Evolutionary conservation across 2,888 invertebrate species (phyloP), one percentile per base, ranked within the genome.

Genomic region (Syrphus vitripennis): DNA sequence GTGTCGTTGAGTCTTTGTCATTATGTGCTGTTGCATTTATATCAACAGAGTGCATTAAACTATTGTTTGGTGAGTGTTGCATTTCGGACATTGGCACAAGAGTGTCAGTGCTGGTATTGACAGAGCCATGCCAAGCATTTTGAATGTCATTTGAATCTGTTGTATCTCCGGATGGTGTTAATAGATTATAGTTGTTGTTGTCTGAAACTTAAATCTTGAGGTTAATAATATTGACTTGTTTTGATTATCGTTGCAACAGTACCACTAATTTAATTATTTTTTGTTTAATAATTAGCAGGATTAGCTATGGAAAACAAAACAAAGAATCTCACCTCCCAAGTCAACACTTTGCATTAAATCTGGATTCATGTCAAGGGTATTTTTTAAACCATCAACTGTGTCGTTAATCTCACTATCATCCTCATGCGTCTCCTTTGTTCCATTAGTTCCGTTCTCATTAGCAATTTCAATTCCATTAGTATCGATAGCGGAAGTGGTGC

Each of bases 21-120:
- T 59, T 65, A n/a, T n/a, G n/a, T n/a, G n/a, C n/a, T 78, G 19
- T 53, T 61, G 55, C 26, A 19, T 53, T 59, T 16, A 12, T 55
- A 42, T 77, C 71, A 53, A 26, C 16, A 61, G 29, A 14, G 12
- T 24, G 61, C 7, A 50, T 40, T 40, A 70, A 12, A 9, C 16
- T 16, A 50, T 31, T 74, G 12, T 59, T 77, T 57, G 82, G 40
- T 50, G 86, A 82, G 12, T 57, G 77, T 74, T 82, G 86, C 55
- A 75, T 50, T 70, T 86, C 86, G 4, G 86, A 88, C 78, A 88
- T 88, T 69, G 93, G 93, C 57, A 93, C 93, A 84, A 94, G 89
- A 16, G 94, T 94, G 87, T 94, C 94, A 50, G 94, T 94, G 89
- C 94, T 94, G 40, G 93, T 94, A 89, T 94, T 93, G 57, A 92